Percentiles rank a stretch among this genome's conserved stretches.
Evolutionary conservation across 2,888 invertebrate genomes (phyloP).

Genomic region (Ophion obscuratus): DNA sequence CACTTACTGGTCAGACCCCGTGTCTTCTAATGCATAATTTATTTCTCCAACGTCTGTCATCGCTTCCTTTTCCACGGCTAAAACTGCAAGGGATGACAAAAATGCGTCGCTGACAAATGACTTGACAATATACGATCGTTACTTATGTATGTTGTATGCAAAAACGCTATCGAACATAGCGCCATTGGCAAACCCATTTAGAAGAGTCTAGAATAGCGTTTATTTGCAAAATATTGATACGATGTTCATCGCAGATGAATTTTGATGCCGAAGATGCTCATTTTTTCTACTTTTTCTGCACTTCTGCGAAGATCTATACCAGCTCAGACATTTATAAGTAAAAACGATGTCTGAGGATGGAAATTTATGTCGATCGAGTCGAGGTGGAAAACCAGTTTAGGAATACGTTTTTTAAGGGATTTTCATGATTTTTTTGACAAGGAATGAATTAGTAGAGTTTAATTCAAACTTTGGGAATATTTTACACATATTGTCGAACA

Average conservation of each 20-base stretch:
- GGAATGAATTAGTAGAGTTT: too few relatives aligned
- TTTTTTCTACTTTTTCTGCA: neutral
- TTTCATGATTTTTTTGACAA: too few relatives aligned
- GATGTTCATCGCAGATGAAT: neutral
- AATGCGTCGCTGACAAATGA: slow-evolving; percentile 56
- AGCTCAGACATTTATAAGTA: neutral
- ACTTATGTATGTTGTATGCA: neutral
- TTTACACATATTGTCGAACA: too few relatives aligned
- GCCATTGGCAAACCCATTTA: slow-evolving; percentile 26
- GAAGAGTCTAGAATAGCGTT: neutral
- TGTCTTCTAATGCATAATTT: neutral
- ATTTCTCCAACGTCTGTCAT: neutral
- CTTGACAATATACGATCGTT: slow-evolving; percentile 35
- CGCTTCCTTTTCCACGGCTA: slow-evolving; percentile 12
- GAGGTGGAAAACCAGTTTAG: too few relatives aligned
- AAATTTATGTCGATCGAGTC: too few relatives aligned
- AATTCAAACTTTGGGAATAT: too few relatives aligned
- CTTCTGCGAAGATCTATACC: neutral
- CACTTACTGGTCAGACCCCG: slow-evolving; percentile 30
- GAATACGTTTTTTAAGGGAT: too few relatives aligned
- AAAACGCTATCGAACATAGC: slow-evolving; percentile 16
- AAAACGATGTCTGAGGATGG: too few relatives aligned
- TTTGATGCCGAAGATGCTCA: neutral
- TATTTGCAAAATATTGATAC: neutral
- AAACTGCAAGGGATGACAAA: slow-evolving; percentile 12